Evolutionary conservation across 2,888 invertebrate genomes (phyloP).

Genomic region (Pollenia angustigena): DNA sequence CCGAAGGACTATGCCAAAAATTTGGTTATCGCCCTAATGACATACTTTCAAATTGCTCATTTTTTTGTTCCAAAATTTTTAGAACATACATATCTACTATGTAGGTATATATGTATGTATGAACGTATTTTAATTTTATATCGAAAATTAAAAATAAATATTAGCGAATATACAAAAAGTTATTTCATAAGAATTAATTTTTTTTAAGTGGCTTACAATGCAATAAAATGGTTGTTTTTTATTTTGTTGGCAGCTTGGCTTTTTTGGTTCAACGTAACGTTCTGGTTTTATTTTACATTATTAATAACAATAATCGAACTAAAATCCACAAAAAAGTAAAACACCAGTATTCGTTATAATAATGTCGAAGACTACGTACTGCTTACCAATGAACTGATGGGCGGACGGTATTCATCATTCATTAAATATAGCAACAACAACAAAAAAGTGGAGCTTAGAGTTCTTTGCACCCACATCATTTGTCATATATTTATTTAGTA

Average conservation of each 20-base stretch:
- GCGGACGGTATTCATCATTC: conserved; percentile 26
- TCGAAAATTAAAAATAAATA: background rate
- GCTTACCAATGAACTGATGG: background rate
- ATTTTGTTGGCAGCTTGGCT: conserved; percentile 33
- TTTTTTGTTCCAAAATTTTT: too few species aligned
- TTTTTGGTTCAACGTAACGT: conserved; percentile 39
- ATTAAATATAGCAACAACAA: conserved; percentile 56
- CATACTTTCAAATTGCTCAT: too few species aligned
- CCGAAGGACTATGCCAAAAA: too few species aligned
- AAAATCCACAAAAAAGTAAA: conserved; percentile 27
- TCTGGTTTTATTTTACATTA: conserved; percentile 35
- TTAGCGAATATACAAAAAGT: conserved; percentile 8
- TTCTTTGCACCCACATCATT: conserved; percentile 67
- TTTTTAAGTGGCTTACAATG: conserved; percentile 22
- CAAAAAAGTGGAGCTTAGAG: conserved; percentile 48
- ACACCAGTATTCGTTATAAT: conserved; percentile 39
- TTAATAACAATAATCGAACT: conserved; percentile 34
- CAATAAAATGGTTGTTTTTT: conserved; percentile 14
- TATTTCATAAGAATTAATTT: conserved; percentile 20
- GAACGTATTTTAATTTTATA: too few species aligned
- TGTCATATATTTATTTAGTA: conserved; percentile 49
- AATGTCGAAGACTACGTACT: conserved; percentile 35
- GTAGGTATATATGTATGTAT: too few species aligned
- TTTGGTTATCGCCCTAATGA: too few species aligned
- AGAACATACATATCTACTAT: too few species aligned